Evolutionary conservation across 2,113 vertebrate species (phyloP), one percentile per base, ranked within the genome.

Genomic region (Hyla sarda): DNA sequence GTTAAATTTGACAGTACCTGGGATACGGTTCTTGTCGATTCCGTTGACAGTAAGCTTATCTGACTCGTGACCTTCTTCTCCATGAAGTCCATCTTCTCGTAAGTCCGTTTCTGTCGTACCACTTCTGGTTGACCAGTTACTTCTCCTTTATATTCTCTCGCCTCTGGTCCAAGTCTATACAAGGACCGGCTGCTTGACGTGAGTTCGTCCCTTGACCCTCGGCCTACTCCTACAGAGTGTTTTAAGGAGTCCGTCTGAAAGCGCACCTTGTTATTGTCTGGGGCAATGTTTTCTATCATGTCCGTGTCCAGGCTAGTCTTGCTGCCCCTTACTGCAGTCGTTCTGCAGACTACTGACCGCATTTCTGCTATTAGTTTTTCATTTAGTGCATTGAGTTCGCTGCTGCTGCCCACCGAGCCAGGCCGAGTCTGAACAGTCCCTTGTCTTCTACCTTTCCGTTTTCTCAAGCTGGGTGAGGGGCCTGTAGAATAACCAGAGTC

Each of bases 401-500:
- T 95, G 69, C 91, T 95, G 93, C 96, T 96, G 83, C 96, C 96
- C 60, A 96, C 92, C 1, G 96, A 97, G 4, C 96, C 96, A 0
- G 96, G 96, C 88, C 96, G 91, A 45, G 92, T 93, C 28, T 96
- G 93, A 69, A 47, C 91, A 58, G 88, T 30, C 23, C 89, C 88
- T 72, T 76, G 93, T 60, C 94, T 93, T 88, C 95, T 95, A 73
- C 96, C 93, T 90, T 94, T 97, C 90, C 96, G 96, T 87, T 95
- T 95, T 65, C 95, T 92, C 88, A 97, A 88, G 86, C 96, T 96
- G n/a, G 96, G 97, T n/a, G 97, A 97, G 65, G 96, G 96, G 0
- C 96, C 97, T 0, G 97, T 97, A 0, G 96, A 97, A 91, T 97
- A 97, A 72, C 96, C 96, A 21, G 96, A 97, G 90, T 97, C 96